Evolutionary conservation across 2,797 vertebrate species (phyloP).

Genomic region (Macroramphosus scolopax): DNA sequence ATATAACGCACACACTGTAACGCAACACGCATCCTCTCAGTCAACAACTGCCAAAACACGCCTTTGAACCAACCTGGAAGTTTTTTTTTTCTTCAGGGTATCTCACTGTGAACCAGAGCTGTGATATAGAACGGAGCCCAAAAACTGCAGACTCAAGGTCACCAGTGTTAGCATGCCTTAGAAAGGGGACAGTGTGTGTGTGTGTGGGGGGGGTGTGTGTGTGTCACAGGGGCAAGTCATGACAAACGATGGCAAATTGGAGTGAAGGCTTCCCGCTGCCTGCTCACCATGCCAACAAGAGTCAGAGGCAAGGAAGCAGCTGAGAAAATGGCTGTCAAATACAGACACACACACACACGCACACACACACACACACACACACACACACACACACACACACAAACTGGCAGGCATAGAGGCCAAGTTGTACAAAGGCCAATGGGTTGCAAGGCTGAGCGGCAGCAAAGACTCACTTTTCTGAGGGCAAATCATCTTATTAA

Average conservation of each 20-base stretch:
- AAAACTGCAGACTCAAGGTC: constrained; percentile 40
- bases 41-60: no score
- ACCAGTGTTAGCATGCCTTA: constrained; percentile 23
- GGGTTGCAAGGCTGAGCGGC: constrained; percentile 23
- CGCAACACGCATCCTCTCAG: no score
- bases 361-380: constrained; percentile 21
- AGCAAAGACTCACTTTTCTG: constrained; percentile 27
- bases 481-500: no score
- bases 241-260: constrained; percentile 85
- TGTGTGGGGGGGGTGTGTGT: constrained; percentile 19
- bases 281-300: constrained; percentile 71
- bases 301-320: constrained; percentile 63
- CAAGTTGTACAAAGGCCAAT: constrained; percentile 47
- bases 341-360: constrained; percentile 42
- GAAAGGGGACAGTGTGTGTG: constrained; percentile 31
- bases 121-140: constrained; percentile 9
- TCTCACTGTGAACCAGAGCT: no score
- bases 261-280: constrained; percentile 78
- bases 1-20: no score
- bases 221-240: constrained; percentile 77
- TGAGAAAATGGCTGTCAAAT: constrained; percentile 66
- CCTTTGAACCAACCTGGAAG: no score
- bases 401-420: constrained; percentile 43
- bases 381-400: constrained; percentile 32
- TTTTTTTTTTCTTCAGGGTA: no score